Base-by-base conservation (phyloP, 2,113 vertebrate species). In the Cygnus atratus region DNA sequence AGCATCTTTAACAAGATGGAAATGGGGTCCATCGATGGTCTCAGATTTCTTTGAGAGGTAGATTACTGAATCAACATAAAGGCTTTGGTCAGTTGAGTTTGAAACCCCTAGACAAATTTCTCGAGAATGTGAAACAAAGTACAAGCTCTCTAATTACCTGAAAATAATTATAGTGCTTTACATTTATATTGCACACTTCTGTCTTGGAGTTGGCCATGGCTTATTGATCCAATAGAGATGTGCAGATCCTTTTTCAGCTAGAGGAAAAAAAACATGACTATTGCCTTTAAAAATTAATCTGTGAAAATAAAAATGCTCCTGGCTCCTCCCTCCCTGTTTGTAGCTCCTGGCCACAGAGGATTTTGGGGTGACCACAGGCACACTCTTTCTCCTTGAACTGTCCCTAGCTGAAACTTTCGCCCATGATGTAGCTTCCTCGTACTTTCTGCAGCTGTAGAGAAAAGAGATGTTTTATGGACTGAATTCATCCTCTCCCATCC, bases 361-460 rank as follows among this genome's bases (percentile, higher is more conserved):
- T 79, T 83, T 62, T 66, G 39, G 41, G 25, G 46, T 31, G 9
- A 62, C 13, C 67, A 31, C 54, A 59, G 57, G 12, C 29, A 58
- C 3, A 20, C 15, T 43, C 43, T 59, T 28, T 35, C 25, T 63
- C 37, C 59, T 88, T 82, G 8, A 74, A 59, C 3, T 29, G 22
- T 83, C 41, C 44, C 26, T 28, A 33, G 6, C 14, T 55, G 37
- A 85, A 90, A 62, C 24, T 15, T 58, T 92, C 9, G 13, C 35
- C 43, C 7, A 4, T 50, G 37, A 33, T 0, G 0, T 11, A 65
- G 28, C 8, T 21, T 72, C 28, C 52, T 79, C 18, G 35, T 25
- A 39, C 37, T 4, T 66, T 79, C n/a, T 70, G n/a, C 20, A 82
- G 39, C 25, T 88, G 17, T 19, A 12, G 35, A 74, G 41, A 58